Evolutionary conservation across 2,113 vertebrate genomes (phyloP).

Genomic region (Anarhynchus alexandrinus): DNA sequence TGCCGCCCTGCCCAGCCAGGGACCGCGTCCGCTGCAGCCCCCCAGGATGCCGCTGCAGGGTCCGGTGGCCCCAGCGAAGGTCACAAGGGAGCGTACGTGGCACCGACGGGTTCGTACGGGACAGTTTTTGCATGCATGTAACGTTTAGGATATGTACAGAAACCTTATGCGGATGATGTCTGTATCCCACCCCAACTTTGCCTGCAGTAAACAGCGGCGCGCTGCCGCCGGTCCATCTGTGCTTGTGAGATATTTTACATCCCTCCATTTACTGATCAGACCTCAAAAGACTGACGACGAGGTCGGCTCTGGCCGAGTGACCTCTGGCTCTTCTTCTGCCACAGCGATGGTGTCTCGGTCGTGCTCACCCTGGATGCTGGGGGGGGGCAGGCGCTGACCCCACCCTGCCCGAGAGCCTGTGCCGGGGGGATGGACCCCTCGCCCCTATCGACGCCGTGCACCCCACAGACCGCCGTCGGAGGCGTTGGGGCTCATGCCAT

Average conservation of each 20-base stretch:
- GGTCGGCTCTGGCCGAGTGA: neutral
- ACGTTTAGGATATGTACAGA: neutral
- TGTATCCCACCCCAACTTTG: neutral
- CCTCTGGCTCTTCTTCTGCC: neutral
- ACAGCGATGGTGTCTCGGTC: neutral
- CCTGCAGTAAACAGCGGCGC: rapidly evolving
- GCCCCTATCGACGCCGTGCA: neutral
- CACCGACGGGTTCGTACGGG: no score
- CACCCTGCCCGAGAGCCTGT: neutral
- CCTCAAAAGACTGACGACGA: no score
- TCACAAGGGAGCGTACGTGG: no score
- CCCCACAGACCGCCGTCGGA: neutral
- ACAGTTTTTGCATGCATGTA: neutral
- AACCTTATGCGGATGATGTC: rapidly evolving
- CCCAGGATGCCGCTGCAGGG: no score
- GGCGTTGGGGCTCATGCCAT: neutral
- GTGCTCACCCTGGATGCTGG: neutral
- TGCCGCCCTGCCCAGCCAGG: no score
- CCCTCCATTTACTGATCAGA: neutral
- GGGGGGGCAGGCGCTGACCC: no score
- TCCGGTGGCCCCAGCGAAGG: no score
- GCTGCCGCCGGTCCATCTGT: rapidly evolving
- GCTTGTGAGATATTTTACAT: no score
- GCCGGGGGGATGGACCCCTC: neutral
- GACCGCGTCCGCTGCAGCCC: no score